Percentiles rank a stretch among this genome's conserved stretches.
These are phyloP conservation scores for Pangasianodon gigas DNA, from an alignment of 2,113 vertebrate genomes.

Conservation along the genomic window DNA sequence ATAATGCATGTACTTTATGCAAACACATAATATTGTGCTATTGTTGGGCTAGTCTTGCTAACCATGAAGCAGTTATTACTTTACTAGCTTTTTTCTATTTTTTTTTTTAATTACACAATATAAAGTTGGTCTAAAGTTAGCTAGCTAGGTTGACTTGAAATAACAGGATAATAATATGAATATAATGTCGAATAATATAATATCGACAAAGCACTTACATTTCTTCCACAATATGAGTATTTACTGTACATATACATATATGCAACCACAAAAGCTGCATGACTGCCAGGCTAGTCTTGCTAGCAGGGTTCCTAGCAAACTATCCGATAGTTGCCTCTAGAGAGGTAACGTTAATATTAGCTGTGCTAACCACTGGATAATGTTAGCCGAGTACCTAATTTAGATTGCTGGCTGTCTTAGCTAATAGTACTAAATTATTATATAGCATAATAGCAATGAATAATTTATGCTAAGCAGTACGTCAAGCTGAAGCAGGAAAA, in stretches of 20 bases:
- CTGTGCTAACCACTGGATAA: background rate
- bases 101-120: background rate
- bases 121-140: background rate
- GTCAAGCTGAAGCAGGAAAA: background rate
- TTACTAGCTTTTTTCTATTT: background rate
- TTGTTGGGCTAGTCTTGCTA: background rate
- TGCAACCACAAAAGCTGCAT: background rate
- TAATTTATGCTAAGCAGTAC: background rate
- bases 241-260: too few relatives aligned
- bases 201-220: background rate
- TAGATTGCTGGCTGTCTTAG: background rate
- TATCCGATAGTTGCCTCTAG: too few relatives aligned
- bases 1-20: too few relatives aligned
- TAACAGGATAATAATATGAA: background rate
- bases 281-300: background rate
- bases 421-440: background rate
- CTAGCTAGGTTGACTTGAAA: background rate
- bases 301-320: too few relatives aligned
- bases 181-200: too few relatives aligned
- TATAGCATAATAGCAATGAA: background rate
- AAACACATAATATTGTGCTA: too few relatives aligned
- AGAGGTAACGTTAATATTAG: background rate
- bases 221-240: too few relatives aligned
- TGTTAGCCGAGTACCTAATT: background rate
- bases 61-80: background rate